Evolutionary conservation across 1,140 invertebrate genomes (phyloP).

Genomic region (Colletes latitarsis): DNA sequence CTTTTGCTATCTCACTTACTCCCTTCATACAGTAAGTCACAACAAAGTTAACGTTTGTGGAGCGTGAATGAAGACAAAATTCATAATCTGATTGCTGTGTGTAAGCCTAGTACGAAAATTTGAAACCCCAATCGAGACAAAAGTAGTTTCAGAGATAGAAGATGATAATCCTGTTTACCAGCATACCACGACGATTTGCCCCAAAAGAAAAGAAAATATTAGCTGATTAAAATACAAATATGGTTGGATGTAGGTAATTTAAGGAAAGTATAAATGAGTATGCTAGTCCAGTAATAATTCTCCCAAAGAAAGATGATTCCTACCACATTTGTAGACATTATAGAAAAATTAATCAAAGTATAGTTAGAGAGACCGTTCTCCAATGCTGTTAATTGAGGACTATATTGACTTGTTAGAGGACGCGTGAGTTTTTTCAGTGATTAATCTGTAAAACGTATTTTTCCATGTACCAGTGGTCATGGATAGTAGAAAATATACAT

Average conservation of each 20-base stretch:
- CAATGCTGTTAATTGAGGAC: slow-evolving; percentile 23
- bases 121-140: not conserved
- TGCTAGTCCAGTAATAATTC: slow-evolving; percentile 31
- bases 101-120: not conserved
- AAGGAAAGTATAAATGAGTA: slow-evolving; percentile 9
- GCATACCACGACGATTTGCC: not conserved
- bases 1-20: too few species aligned
- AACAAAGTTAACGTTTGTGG: not conserved
- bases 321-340: slow-evolving; percentile 27
- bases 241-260: not conserved
- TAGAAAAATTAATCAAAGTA: slow-evolving; percentile 17
- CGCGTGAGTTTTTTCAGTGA: slow-evolving; percentile 9
- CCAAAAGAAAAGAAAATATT: slow-evolving; percentile 13
- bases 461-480: not conserved
- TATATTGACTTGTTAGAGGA: slow-evolving; percentile 10
- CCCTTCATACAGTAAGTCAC: too few species aligned
- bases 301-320: slow-evolving; percentile 25
- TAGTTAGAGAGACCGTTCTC: slow-evolving; percentile 5
- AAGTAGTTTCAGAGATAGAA: not conserved
- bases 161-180: not conserved
- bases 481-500: slow-evolving; percentile 7
- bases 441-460: slow-evolving; percentile 5
- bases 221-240: slow-evolving; percentile 1
- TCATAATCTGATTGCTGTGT: not conserved
- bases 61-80: not conserved